These are phyloP conservation scores for Eristalis intricaria DNA, from an alignment of 2,888 invertebrate species.

Conservation along the genomic window DNA sequence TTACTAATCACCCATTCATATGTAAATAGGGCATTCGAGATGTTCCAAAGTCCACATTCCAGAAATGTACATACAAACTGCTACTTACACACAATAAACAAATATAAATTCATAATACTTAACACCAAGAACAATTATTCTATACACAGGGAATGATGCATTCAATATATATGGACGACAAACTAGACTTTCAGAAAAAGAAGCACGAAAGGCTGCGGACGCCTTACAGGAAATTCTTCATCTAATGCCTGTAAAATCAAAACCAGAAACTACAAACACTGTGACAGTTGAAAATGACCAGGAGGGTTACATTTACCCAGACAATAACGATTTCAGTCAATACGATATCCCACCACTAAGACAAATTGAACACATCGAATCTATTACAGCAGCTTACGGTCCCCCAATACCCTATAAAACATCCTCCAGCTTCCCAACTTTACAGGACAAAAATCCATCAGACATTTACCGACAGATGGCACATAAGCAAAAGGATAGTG, in stretches of 20 bases:
- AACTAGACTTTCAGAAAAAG: slow-evolving; percentile 78
- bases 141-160: slow-evolving; percentile 75
- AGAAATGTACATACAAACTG: slow-evolving; percentile 49
- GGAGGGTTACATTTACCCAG: slow-evolving; percentile 41
- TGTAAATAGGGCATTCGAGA: not conserved
- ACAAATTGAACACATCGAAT: slow-evolving; percentile 79
- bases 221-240: slow-evolving; percentile 79
- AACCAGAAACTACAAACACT: slow-evolving; percentile 75
- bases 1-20: not conserved
- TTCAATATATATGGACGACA: slow-evolving; percentile 80
- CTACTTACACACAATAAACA: slow-evolving; percentile 54
- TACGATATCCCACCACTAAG: slow-evolving; percentile 76
- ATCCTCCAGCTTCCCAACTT: not conserved
- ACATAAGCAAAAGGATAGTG: slow-evolving; percentile 74
- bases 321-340: slow-evolving; percentile 71
- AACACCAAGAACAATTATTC: slow-evolving; percentile 67
- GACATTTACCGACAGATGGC: slow-evolving; percentile 79
- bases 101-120: slow-evolving; percentile 48
- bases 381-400: slow-evolving; percentile 79
- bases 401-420: slow-evolving; percentile 69
- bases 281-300: slow-evolving; percentile 75
- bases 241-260: slow-evolving; percentile 75
- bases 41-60: slow-evolving; percentile 19
- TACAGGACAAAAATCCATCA: slow-evolving; percentile 73
- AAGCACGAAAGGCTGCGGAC: slow-evolving; percentile 78